Evolutionary conservation across 2,888 invertebrate species (phyloP).

Genomic region (Tuta absoluta): DNA sequence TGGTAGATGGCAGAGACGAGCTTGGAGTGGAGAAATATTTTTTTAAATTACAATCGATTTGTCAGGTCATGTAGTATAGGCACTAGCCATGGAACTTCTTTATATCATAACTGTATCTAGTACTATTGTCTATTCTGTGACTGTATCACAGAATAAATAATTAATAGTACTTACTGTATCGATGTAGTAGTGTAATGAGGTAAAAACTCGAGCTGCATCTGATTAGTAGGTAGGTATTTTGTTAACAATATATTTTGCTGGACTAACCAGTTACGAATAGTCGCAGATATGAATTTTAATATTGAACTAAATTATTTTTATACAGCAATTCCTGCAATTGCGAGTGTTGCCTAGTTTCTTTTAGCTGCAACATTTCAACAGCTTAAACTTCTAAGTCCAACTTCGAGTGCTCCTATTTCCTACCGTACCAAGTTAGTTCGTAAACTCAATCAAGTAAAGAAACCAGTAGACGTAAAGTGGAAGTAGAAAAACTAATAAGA

Average conservation of each 20-base stretch:
- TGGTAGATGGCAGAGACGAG: constrained; percentile 1
- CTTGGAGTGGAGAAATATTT: background rate
- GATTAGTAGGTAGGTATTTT: too few species aligned
- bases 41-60: background rate
- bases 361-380: constrained; percentile 10
- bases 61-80: background rate
- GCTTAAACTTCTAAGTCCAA: constrained; percentile 1
- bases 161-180: too few species aligned
- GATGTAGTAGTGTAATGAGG: too few species aligned
- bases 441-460: constrained; percentile 6
- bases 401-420: constrained; percentile 6
- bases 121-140: too few species aligned
- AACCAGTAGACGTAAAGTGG: constrained; percentile 10
- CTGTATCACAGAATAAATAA: too few species aligned
- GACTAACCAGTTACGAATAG: too few species aligned
- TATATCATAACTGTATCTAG: too few species aligned
- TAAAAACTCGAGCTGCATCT: too few species aligned
- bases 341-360: background rate
- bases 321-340: background rate
- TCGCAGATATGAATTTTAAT: too few species aligned
- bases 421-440: background rate
- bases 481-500: constrained; percentile 32
- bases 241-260: too few species aligned
- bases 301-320: background rate
- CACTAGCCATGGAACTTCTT: too few species aligned